Base-by-base conservation (phyloP, 2,113 vertebrate species). In the Prionailurus viverrinus region DNA sequence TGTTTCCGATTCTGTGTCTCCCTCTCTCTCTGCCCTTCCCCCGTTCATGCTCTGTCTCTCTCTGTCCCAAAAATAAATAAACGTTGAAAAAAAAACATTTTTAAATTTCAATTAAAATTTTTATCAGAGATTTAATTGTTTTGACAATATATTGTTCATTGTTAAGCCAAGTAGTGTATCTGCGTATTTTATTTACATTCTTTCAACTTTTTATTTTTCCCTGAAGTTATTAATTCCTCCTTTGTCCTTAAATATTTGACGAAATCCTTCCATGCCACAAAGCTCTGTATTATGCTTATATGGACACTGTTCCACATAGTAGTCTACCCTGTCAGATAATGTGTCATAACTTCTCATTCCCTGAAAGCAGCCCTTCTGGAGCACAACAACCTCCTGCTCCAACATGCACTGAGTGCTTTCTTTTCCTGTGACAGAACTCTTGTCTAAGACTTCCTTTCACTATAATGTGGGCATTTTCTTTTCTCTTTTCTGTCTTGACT, bases 81-180 rank as follows among this genome's bases (percentile, higher is more conserved):
- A 36, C 36, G 36, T 36, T 36, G 36, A 36, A 36, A 36, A 36
- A 36, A 36, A 36, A 36, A 36, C 36, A 36, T 36, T 36, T 48
- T 80, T 68, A 41, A 69, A 61, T 83, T 92, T 82, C 51, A 58
- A 45, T 58, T 82, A 82, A n/a, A 61, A 23, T 15, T 91, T 81
- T 81, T 83, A 73, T 73, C 55, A 61, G 66, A 74, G 39, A 74
- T 84, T 36, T 91, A 81, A 69, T 81, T 92, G 71, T 48, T 83
- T 36, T 92, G 9, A 73, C 10, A 25, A 19, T 48, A 74, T 63
- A 36, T 14, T 61, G 68, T 92, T 83, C 21, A 21, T 45, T 83
- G 53, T 33, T 48, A 25, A 63, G 39, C 53, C 31, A 84, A 63
- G 39, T 48, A 63, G 18, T 63, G 2, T 31, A 63, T n/a, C 31